A percentile compares a stretch with the other conserved stretches of the same genome.
Evolutionary conservation across 2,113 vertebrate genomes (phyloP).

Genomic region (Tachysurus vachellii): DNA sequence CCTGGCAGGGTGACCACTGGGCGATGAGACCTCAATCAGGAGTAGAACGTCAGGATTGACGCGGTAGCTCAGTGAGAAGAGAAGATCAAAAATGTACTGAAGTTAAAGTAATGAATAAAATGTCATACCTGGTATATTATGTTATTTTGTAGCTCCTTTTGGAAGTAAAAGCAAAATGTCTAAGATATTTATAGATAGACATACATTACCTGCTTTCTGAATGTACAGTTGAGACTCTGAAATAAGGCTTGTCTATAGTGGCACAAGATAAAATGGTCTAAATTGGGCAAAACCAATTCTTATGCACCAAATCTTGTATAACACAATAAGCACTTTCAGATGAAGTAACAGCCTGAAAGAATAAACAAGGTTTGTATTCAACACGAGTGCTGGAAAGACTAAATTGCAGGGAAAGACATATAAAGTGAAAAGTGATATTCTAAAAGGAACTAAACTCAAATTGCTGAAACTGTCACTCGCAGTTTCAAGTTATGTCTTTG

Average conservation of each 20-base stretch:
- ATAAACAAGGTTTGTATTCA: constrained; percentile 33
- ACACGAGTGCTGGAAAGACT: constrained; percentile 27
- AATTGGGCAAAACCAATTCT: constrained; percentile 9
- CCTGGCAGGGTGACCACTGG: too few species aligned
- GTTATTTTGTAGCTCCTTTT: neutral
- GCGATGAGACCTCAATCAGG: too few species aligned
- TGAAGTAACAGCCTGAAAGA: constrained; percentile 10
- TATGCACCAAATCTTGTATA: constrained; percentile 16
- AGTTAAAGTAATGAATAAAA: neutral
- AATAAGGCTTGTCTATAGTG: neutral
- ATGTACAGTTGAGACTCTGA: neutral
- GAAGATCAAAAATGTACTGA: too few species aligned
- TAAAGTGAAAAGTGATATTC: constrained; percentile 26
- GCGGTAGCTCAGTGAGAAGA: too few species aligned
- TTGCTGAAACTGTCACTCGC: constrained; percentile 18
- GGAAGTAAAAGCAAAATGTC: neutral
- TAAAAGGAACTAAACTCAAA: constrained; percentile 27
- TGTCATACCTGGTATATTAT: neutral
- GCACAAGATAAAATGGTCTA: constrained; percentile 4
- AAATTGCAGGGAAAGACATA: constrained; percentile 32
- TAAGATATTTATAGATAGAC: neutral
- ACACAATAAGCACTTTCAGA: constrained; percentile 3
- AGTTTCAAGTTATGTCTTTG: neutral
- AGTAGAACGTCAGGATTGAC: too few species aligned
- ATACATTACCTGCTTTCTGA: neutral